phyloP scores from a whole-genome alignment of 2,797 vertebrate species.

The Heliangelus exortis region DNA sequence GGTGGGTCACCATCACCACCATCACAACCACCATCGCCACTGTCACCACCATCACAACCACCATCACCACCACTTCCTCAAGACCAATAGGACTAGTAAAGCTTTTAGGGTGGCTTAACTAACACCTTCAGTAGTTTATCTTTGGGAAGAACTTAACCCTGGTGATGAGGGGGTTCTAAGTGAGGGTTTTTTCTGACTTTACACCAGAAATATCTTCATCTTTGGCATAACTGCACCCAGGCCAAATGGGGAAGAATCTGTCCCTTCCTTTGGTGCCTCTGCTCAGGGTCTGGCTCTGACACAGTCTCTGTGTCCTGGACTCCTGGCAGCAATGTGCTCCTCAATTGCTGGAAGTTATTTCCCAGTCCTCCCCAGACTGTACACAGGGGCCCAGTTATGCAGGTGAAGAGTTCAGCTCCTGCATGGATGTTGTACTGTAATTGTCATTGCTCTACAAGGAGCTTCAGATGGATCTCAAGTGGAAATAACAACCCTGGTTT shows the following conservation, averaged over 20 bases:
- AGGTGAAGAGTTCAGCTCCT: conserved; percentile 17
- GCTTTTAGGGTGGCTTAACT: neutral
- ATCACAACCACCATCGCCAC: neutral
- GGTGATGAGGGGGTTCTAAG: neutral
- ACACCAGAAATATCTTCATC: neutral
- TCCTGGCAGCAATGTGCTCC: conserved; percentile 44
- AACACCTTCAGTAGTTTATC: neutral
- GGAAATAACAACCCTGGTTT: conserved; percentile 9
- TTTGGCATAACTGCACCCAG: neutral
- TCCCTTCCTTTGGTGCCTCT: neutral
- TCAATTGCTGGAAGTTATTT: conserved; percentile 70
- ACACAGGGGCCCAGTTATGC: conserved; percentile 27
- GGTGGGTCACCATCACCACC: neutral
- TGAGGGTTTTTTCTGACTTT: neutral
- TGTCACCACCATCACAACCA: neutral
- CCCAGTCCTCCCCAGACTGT: conserved; percentile 25
- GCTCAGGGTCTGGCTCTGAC: conserved; percentile 42
- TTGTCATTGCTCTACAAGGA: conserved; percentile 52
- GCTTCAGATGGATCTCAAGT: conserved; percentile 29
- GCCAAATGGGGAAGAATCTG: neutral
- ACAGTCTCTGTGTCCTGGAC: conserved; percentile 63
- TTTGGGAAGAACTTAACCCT: neutral
- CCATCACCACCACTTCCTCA: neutral
- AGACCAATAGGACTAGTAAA: neutral
- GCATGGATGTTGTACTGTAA: neutral